phyloP scores from a whole-genome alignment of 1,140 invertebrate species.

The Glossosoma conforme region DNA sequence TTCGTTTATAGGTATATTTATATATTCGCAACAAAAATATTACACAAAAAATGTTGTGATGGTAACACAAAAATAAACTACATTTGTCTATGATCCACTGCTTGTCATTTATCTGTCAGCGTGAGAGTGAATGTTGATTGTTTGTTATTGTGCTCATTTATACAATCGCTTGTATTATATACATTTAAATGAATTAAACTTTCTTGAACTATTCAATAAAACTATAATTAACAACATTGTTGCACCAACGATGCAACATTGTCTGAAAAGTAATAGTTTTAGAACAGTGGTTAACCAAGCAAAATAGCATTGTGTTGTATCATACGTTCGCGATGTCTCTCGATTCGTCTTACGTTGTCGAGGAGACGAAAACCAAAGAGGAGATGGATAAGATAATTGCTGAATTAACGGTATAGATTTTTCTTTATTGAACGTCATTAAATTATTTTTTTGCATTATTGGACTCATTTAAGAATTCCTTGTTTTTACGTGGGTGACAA shows the following conservation, averaged over 20 bases:
- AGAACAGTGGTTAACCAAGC: too few species aligned
- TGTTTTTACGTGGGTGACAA: not conserved
- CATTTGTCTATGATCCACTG: not conserved
- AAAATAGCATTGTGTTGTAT: too few species aligned
- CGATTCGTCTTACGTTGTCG: conserved; percentile 23
- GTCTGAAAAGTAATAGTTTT: too few species aligned
- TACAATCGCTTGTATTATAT: too few species aligned
- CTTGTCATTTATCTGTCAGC: conserved; percentile 4
- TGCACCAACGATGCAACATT: too few species aligned
- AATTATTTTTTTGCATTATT: not conserved
- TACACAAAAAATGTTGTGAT: not conserved
- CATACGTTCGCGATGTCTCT: too few species aligned
- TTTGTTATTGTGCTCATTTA: not conserved
- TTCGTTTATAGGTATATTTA: too few species aligned
- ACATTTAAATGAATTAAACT: too few species aligned
- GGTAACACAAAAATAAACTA: not conserved
- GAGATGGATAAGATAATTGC: conserved; percentile 25
- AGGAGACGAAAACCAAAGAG: conserved; percentile 25
- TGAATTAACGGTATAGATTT: conserved; percentile 22
- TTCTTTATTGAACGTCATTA: conserved; percentile 3
- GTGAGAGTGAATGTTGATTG: not conserved
- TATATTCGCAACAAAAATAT: not conserved
- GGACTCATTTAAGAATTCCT: not conserved
- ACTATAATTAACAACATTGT: too few species aligned
- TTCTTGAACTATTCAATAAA: too few species aligned